These are phyloP conservation scores for Brachirus orientalis DNA, from an alignment of 2,113 vertebrate species.

Conservation along the genomic window DNA sequence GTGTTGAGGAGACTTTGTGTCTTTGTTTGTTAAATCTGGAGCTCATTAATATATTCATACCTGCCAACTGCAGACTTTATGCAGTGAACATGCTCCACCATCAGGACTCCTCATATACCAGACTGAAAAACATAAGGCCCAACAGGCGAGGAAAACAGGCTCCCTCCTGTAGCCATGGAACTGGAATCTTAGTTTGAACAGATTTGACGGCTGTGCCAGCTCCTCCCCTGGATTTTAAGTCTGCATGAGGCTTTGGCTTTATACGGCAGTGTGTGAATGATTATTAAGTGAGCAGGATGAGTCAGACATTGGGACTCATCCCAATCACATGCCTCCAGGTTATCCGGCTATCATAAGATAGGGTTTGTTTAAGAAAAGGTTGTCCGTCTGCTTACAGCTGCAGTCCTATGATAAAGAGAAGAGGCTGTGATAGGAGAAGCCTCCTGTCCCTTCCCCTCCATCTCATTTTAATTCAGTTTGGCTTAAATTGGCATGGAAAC, in stretches of 20 bases:
- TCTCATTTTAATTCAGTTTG: slow-evolving; percentile 34
- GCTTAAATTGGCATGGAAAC: slow-evolving; percentile 18
- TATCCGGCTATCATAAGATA: slow-evolving; percentile 61
- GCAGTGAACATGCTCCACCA: slow-evolving; percentile 13
- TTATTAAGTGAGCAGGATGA: slow-evolving; percentile 61
- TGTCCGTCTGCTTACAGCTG: slow-evolving; percentile 65
- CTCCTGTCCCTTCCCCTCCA: slow-evolving; percentile 25
- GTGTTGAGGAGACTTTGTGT: slow-evolving; percentile 38
- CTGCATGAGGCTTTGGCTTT: slow-evolving; percentile 52
- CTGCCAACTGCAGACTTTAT: slow-evolving; percentile 40
- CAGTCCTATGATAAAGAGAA: slow-evolving; percentile 66
- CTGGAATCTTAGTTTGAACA: slow-evolving; percentile 45
- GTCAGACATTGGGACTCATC: slow-evolving; percentile 58
- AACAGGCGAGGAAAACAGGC: slow-evolving; percentile 45
- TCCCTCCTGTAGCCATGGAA: slow-evolving; percentile 42
- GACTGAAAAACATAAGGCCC: slow-evolving; percentile 36
- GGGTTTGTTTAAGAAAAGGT: slow-evolving; percentile 63
- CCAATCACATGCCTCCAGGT: slow-evolving; percentile 70
- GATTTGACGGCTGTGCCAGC: slow-evolving; percentile 46
- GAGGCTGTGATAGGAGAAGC: slow-evolving; percentile 54
- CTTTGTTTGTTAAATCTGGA: slow-evolving; percentile 42
- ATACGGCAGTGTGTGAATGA: slow-evolving; percentile 61
- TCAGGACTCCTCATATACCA: slow-evolving; percentile 18
- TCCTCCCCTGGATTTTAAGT: slow-evolving; percentile 38
- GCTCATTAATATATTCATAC: slow-evolving; percentile 54